phyloP scores from a whole-genome alignment of 2,888 invertebrate species.

The Leptinotarsa peninsularis region DNA sequence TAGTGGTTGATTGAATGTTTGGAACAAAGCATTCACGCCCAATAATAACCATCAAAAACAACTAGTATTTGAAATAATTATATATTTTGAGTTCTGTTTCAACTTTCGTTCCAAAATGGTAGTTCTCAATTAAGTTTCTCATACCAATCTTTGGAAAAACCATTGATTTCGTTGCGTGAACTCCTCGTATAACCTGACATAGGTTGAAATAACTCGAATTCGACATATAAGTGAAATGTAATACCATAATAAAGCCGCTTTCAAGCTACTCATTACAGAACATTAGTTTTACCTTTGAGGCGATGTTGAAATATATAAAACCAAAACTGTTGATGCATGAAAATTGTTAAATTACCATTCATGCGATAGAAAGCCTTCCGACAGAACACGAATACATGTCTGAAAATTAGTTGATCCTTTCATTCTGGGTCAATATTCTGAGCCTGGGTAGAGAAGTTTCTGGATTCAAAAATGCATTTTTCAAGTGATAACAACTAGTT shows the following conservation, averaged over 20 bases:
- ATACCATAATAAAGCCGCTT: slow-evolving; percentile 13
- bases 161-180: slow-evolving; percentile 1
- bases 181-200: neutral
- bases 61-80: too few relatives aligned
- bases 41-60: too few relatives aligned
- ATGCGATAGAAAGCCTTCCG: slow-evolving; percentile 5
- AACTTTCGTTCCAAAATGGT: too few relatives aligned
- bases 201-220: neutral
- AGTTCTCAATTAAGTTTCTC: neutral
- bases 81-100: too few relatives aligned
- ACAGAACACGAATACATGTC: slow-evolving; percentile 10
- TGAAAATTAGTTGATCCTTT: slow-evolving; percentile 14
- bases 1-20: too few relatives aligned
- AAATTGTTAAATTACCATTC: slow-evolving; percentile 17
- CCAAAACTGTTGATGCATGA: slow-evolving; percentile 5
- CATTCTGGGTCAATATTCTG: neutral
- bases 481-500: too few relatives aligned
- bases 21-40: too few relatives aligned
- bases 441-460: too few relatives aligned
- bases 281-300: slow-evolving; percentile 8
- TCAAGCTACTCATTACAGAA: slow-evolving; percentile 15
- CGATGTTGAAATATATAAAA: slow-evolving; percentile 10
- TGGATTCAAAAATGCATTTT: too few relatives aligned
- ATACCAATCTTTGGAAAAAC: neutral
- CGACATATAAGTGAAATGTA: slow-evolving; percentile 17